Evolutionary conservation across 2,888 invertebrate species (phyloP).

Genomic region (Drosophila recens): DNA sequence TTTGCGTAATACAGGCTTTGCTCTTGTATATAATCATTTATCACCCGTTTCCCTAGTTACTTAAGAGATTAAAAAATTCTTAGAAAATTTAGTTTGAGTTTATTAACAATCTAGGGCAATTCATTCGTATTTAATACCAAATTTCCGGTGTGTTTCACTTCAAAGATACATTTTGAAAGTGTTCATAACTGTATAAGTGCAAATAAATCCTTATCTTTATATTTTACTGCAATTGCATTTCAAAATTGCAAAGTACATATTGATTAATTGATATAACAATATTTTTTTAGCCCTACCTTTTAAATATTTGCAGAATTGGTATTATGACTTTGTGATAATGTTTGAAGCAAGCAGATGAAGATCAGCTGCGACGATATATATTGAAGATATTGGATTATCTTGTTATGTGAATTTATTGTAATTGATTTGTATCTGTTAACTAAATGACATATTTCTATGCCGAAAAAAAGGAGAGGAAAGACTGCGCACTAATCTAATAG

Average conservation of each 20-base stretch:
- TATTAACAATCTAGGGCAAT: background rate
- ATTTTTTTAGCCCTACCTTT: background rate
- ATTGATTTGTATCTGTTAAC: too few species aligned
- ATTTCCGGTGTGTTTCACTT: background rate
- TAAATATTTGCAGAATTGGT: background rate
- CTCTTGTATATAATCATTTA: background rate
- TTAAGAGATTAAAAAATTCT: background rate
- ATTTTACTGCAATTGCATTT: background rate
- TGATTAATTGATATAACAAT: conserved; percentile 3
- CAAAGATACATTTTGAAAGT: background rate
- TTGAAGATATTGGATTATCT: too few species aligned
- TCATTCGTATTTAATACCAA: background rate
- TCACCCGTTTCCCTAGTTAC: background rate
- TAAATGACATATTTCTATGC: too few species aligned
- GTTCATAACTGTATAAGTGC: background rate
- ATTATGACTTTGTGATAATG: background rate
- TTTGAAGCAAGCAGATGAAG: background rate
- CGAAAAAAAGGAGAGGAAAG: background rate
- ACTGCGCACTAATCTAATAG: background rate
- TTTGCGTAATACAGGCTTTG: background rate
- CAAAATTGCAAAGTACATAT: background rate
- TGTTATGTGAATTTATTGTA: too few species aligned
- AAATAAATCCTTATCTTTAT: background rate
- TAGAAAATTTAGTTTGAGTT: background rate
- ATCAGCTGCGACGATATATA: too few species aligned